Percentiles rank a stretch among this genome's conserved stretches.
Evolutionary conservation across 1,140 invertebrate genomes (phyloP).

Genomic region (Brachionus koreanus): DNA sequence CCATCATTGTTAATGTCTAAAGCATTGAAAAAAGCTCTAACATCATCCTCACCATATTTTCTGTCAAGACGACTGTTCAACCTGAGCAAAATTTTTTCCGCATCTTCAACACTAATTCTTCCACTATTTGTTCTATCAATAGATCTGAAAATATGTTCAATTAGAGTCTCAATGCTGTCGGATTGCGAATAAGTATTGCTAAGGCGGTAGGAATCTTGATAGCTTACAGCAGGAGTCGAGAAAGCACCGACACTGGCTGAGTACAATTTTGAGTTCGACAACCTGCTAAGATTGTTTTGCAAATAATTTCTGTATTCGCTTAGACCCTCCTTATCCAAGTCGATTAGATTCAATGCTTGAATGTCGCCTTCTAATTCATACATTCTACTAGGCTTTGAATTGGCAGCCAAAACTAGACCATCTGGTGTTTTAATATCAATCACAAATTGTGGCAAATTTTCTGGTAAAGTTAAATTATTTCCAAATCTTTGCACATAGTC

Average conservation of each 20-base stretch:
- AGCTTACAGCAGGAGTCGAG: background rate
- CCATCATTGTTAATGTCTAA: constrained; percentile 35
- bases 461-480: background rate
- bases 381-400: background rate
- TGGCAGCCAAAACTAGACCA: constrained; percentile 4
- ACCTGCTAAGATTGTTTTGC: background rate
- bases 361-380: constrained; percentile 33
- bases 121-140: constrained; percentile 29
- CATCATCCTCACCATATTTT: constrained; percentile 37
- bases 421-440: constrained; percentile 34
- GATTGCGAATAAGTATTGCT: background rate
- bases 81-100: constrained; percentile 29
- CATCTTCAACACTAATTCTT: constrained; percentile 32
- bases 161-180: constrained; percentile 11
- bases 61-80: constrained; percentile 37
- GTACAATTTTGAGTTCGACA: background rate
- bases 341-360: constrained; percentile 32
- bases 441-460: constrained; percentile 30
- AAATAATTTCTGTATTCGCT: constrained; percentile 34
- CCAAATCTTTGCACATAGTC: constrained; percentile 41
- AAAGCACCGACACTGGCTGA: background rate
- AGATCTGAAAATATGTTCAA: constrained; percentile 40
- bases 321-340: constrained; percentile 34
- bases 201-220: background rate
- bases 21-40: constrained; percentile 25